Conservation (phyloP, 2,888 invertebrate species). For the Aricia artaxerxes region DNA sequence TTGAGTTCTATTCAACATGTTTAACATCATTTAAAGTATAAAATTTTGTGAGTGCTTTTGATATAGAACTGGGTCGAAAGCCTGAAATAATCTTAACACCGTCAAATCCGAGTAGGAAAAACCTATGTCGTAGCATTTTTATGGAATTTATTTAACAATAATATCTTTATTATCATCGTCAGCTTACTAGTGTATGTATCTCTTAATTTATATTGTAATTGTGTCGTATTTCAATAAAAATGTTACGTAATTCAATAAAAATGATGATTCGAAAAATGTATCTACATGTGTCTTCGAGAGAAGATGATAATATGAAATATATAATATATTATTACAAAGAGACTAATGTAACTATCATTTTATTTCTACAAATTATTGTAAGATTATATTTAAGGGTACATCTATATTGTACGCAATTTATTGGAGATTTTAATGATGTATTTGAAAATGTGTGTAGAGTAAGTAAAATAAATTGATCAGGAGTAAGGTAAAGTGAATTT, state of each 20-base stretch:
- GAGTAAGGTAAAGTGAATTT: background rate
- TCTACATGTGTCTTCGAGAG: background rate
- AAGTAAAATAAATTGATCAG: background rate
- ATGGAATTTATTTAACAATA: background rate
- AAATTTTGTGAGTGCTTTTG: slow-evolving; percentile 1
- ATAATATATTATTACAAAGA: background rate
- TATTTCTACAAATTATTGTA: background rate
- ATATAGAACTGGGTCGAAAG: background rate
- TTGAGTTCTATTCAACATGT: slow-evolving; percentile 3
- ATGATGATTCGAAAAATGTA: background rate
- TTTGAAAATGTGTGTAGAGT: slow-evolving; percentile 1
- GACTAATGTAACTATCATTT: slow-evolving; percentile 6
- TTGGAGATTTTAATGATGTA: background rate
- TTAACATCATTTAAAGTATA: background rate
- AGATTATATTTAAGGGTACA: background rate
- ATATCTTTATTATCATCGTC: no score
- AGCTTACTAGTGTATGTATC: no score
- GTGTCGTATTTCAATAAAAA: background rate
- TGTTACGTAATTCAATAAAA: background rate
- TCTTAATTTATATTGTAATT: background rate
- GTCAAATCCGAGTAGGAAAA: background rate
- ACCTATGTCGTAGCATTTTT: background rate
- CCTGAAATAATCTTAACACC: background rate
- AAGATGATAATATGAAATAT: background rate
- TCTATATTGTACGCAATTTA: background rate